phyloP scores from a whole-genome alignment of 2,888 invertebrate genomes.

The Eristalinus aeneus region DNA sequence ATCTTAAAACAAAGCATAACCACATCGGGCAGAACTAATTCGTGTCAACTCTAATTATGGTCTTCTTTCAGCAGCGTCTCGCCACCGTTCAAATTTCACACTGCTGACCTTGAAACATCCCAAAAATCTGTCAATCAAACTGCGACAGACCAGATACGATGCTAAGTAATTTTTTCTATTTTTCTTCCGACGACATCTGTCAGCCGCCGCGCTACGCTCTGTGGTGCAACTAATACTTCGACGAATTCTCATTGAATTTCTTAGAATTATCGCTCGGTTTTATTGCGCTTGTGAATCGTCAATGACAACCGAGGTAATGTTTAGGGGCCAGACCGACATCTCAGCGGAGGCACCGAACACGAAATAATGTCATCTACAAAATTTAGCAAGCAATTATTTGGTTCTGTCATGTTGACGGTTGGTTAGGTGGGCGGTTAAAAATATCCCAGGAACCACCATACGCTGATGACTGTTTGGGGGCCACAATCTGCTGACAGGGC shows the following conservation, averaged over 20 bases:
- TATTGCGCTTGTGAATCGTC: conserved; percentile 41
- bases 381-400: conserved; percentile 39
- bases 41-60: conserved; percentile 56
- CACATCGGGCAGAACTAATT: conserved; percentile 18
- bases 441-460: conserved; percentile 11
- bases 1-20: conserved; percentile 21
- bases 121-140: conserved; percentile 58
- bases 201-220: conserved; percentile 20
- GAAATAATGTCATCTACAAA: conserved; percentile 60
- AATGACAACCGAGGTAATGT: conserved; percentile 15
- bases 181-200: conserved; percentile 44
- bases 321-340: not conserved
- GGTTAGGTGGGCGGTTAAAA: conserved; percentile 18
- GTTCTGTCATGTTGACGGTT: conserved; percentile 20
- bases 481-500: not conserved
- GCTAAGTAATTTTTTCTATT: conserved; percentile 40
- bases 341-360: conserved; percentile 5
- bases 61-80: conserved; percentile 20
- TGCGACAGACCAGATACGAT: not conserved
- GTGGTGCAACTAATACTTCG: conserved; percentile 43
- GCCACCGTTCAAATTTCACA: conserved; percentile 23
- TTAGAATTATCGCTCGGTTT: conserved; percentile 39
- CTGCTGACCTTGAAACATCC: conserved; percentile 47
- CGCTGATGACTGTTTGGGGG: conserved; percentile 41
- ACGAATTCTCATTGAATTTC: conserved; percentile 57